Base-by-base conservation (phyloP, 2,113 vertebrate species). In the Buteo buteo region DNA sequence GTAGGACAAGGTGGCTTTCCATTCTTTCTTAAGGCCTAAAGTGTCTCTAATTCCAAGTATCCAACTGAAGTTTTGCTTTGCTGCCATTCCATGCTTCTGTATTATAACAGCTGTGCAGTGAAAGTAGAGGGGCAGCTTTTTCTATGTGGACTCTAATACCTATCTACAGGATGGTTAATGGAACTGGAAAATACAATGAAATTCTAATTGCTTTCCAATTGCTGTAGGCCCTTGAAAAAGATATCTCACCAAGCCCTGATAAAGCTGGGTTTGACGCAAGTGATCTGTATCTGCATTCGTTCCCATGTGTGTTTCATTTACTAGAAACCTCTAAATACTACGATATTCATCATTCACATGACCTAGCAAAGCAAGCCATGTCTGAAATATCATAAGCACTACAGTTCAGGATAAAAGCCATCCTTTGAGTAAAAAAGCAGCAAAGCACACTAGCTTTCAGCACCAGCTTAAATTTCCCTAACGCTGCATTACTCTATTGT, bases 261-360 rank as follows among this genome's bases (percentile, higher is more conserved):
- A 96, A 93, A 69, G 64, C 47, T 7, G 58, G 12, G 50, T 71
- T 93, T 94, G 72, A 95, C 86, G 67, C 72, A 94, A 91, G 74
- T 66, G 93, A 97, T 97, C 76, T 11, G 0, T 19, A 91, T 97
- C 95, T 95, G 64, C 80, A 65, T 81, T 95, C 76, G 86, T 65
- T 92, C 92, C 77, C 55, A 50, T 10, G 71, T 86, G 29, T 3
- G 5, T 95, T 91, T 86, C 90, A 57, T 90, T 92, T 92, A 96
- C 79, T 44, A 87, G 85, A 82, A 95, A 84, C 79, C 90, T 95
- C 86, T 73, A 85, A 52, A 73, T 76, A 57, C 55, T 1, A 44
- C 1, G 92, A 89, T 95, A 94, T 66, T 80, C 86, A 98, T 97
- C 94, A 87, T 72, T 90, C 90, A 78, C 84, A 73, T 52, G 94